These are phyloP conservation scores for Deilephila elpenor DNA, from an alignment of 2,888 invertebrate species.

Conservation along the genomic window DNA sequence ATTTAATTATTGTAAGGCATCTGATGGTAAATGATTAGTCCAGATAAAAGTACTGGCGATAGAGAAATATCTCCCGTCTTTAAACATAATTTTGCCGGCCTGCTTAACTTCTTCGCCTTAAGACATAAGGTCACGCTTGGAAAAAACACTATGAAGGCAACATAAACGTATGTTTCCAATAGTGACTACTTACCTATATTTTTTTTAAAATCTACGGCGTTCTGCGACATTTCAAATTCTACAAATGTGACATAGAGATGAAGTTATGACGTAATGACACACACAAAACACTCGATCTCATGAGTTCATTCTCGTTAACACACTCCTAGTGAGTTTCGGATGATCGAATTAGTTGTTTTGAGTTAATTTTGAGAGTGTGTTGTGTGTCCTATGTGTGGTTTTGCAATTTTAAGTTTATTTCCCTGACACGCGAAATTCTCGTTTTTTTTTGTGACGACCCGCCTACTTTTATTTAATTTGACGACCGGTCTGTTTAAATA, in stretches of 20 bases:
- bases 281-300: slow-evolving; percentile 28
- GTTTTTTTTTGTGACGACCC: not conserved
- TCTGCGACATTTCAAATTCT: not conserved
- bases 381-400: not conserved
- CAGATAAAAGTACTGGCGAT: too few species aligned
- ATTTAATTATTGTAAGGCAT: too few species aligned
- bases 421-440: not conserved
- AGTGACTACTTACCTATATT: not conserved
- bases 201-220: not conserved
- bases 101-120: too few species aligned
- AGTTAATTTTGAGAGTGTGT: slow-evolving; percentile 19
- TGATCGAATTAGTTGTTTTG: slow-evolving; percentile 20
- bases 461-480: too few species aligned
- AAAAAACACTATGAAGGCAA: too few species aligned
- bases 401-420: not conserved
- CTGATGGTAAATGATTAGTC: too few species aligned
- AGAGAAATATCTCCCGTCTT: too few species aligned
- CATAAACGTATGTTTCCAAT: not conserved
- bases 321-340: slow-evolving; percentile 3
- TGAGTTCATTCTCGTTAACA: slow-evolving; percentile 15
- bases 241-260: not conserved
- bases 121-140: too few species aligned
- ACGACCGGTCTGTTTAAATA: too few species aligned
- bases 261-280: slow-evolving; percentile 13
- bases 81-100: too few species aligned